Evolutionary conservation across 2,888 invertebrate species (phyloP), one percentile per base, ranked within the genome.

Genomic region (Drosophila villosipedis): DNA sequence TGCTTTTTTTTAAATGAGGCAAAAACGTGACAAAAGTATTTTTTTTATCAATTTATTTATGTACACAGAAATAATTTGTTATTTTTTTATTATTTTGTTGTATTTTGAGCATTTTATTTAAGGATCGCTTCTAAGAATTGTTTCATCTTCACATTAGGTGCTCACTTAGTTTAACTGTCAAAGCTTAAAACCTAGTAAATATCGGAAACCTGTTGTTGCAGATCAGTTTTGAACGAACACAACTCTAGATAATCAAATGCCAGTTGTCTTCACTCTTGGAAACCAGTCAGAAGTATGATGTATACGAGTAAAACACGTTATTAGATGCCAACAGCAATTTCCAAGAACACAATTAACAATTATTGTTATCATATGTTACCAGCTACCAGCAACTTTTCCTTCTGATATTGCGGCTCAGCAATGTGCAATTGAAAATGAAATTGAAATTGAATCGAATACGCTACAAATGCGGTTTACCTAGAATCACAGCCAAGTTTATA

Each of bases 1-100:
- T 50, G 50, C 25, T 49, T 62, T 33, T 41, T 37, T 62, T 31
- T 25, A 83, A 83, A 75, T 75, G 68, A 89, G 80, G 76, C 80
- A 78, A 80, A 84, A 86, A 84, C 86, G 86, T 89, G 88, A 86
- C 86, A 78, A 75, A 52, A 60, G 54, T 76, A 68, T 65, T 68
- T 61, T 61, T 33, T 35, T 35, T 35, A 14, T 35, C 64, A 43
- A 68, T 60, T 68, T 70, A 61, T 79, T 71, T 68, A 55, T 63
- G 47, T 33, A 9, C 25, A 1, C 16, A 4, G 16, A 28, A 3
- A 16, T 0, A 3, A 19, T 65, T 72, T 63, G 25, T 30, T 66
- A 65, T 49, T 69, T 60, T 60, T 37, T 30, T 25, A 0, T 30
- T 64, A 25, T 52, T 54, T 75, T 83, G 49, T 30, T 64, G 19